Percentiles rank a stretch among this genome's conserved stretches.
phyloP scores from a whole-genome alignment of 2,797 vertebrate species.

The Dryobates pubescens region DNA sequence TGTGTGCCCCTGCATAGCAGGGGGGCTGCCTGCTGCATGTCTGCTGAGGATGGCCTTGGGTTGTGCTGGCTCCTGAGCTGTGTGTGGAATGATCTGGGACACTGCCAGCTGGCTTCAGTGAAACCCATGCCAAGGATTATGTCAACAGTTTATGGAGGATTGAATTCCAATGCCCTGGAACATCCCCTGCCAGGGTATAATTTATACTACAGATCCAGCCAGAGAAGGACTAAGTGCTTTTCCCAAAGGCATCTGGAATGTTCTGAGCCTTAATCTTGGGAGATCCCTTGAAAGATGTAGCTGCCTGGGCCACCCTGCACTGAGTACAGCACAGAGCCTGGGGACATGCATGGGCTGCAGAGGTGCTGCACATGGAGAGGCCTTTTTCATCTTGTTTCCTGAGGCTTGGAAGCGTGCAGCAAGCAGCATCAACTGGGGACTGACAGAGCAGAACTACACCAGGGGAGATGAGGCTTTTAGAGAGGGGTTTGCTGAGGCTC shows the following conservation, averaged over 20 bases:
- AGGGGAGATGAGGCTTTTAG: neutral
- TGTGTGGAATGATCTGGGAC: slow-evolving; percentile 11
- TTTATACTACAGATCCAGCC: slow-evolving; percentile 22
- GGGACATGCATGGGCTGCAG: neutral
- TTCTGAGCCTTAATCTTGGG: slow-evolving; percentile 12
- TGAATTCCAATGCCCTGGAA: slow-evolving; percentile 65
- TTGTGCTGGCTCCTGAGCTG: neutral
- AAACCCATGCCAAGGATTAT: slow-evolving; percentile 65
- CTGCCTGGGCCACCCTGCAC: neutral
- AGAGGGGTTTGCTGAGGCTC: neutral
- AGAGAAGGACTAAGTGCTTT: slow-evolving; percentile 42
- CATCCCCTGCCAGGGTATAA: slow-evolving; percentile 47
- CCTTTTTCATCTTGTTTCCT: neutral
- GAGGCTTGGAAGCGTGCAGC: neutral
- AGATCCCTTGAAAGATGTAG: neutral
- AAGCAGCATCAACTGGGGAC: neutral
- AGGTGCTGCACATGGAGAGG: neutral
- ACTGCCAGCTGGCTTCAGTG: slow-evolving; percentile 20
- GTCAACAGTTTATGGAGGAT: slow-evolving; percentile 66
- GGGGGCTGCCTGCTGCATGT: neutral
- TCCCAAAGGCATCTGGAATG: neutral
- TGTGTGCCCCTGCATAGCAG: neutral
- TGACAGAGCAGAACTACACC: neutral
- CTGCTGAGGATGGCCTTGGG: neutral
- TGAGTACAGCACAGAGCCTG: neutral